Base-by-base conservation (phyloP, 2,888 invertebrate species). In the Eupithecia vulgata region DNA sequence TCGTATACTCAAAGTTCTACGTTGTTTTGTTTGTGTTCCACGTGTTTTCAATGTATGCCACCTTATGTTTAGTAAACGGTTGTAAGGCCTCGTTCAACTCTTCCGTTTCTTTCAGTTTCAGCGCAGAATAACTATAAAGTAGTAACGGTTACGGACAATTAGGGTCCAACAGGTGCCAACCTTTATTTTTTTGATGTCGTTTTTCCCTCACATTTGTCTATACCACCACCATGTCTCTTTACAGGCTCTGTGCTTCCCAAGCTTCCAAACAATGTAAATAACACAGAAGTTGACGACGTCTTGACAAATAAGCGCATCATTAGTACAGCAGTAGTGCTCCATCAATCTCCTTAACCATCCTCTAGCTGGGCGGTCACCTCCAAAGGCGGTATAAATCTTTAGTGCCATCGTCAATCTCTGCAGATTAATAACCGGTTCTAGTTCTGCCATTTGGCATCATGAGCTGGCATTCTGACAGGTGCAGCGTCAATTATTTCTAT, bases 311-410 rank as follows among this genome's bases (percentile, higher is more conserved):
- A 70, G 30, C 67, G 30, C 5, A 59, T 68, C 30, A 70, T 75
- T 75, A 45, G 67, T 34, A 12, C 13, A 34, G 30, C 69, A 17
- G 25, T 70, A 35, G 21, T 57, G 57, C 57, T n/a, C 12, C 70
- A 61, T 75, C 68, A 62, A 71, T 75, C 75, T 71, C 59, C 45
- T 72, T 72, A 75, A 72, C 62, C 40, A 72, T 65, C 40, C 70
- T 25, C 69, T n/a, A 37, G 35, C 10, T 35, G n/a, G 70, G 42
- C 73, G 30, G 68, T 61, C 61, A 40, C 61, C 66, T 72, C 42
- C 68, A 68, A 68, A 65, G 67, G 34, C 59, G 68, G 57, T 48
- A 42, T 70, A 72, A 66, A 72, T 72, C 72, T 70, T 7, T 10
- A 40, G 70, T 62, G 13, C 67, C 65, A 68, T 72, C 75, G 66